Base-by-base conservation (phyloP, 1,140 invertebrate genomes). In the Eumaeus atala region DNA sequence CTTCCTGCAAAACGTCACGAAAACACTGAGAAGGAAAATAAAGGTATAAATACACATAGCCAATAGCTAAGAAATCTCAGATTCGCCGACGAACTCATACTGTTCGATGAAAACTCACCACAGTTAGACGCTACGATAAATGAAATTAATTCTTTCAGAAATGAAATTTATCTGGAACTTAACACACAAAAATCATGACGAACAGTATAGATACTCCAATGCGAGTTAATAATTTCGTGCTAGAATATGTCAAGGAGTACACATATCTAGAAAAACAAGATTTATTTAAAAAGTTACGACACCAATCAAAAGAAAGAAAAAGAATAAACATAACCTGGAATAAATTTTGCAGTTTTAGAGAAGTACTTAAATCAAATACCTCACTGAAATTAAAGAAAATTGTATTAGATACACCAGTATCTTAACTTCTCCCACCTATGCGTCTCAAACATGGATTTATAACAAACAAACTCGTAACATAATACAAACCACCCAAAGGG, bases 401-500 rank as follows among this genome's bases (percentile, higher is more conserved):
- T 21, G 34, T 56, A 14, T 9, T 52, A 21, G 17, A 52, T n/a
- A n/a, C 17, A 18, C 50, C n/a, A 21, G 50, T 37, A 37, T 52
- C n/a, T 17, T 52, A 12, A 14, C 35, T n/a, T 21, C 35, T 28
- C 36, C 38, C 6, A 52, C 36, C 1, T 52, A 52, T 40, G 50
- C 36, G 11, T 52, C 35, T 5, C 50, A 52, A 38, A 52, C 50
- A n/a, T 52, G 36, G 51, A 52, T 18, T 12, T 52, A 18, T 17
- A 51, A 48, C 18, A 51, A 38, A 18, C 10, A 16, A 21, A 51
- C 1, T n/a, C 11, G 18, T 10, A 51, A 51, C 3, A 51, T 38
- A 40, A 40, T 51, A 40, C 4, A 48, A 64, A 10, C 37, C 59
- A 56, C 18, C 50, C 33, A 77, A 72, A 59, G 71, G 67, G 64